Base-by-base conservation (phyloP, 2,888 invertebrate species). In the Acronicta leporina region DNA sequence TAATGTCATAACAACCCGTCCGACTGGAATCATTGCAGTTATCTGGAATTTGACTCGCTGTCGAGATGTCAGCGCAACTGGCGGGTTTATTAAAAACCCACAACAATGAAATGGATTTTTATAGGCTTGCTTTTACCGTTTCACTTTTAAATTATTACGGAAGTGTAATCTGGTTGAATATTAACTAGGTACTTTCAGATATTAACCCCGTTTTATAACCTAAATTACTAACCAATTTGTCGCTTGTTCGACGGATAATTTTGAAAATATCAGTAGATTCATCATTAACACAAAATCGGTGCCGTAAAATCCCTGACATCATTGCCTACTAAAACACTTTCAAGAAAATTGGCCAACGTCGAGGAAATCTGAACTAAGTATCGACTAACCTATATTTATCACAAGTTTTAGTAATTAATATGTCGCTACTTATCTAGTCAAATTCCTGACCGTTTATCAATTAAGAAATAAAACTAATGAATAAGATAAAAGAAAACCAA, bases 311-410 rank as follows among this genome's bases (percentile, higher is more conserved):
- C 65, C 62, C 70, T 76, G 75, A 81, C 80, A 80, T 77, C 77
- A 77, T 82, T 82, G 81, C 78, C 63, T 68, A 75, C 73, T 76
- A 76, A 73, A 77, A 82, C 56, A 68, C 76, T 82, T 80, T 75
- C 72, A 69, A 77, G 75, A 85, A 86, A 85, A 83, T 81, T 74
- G 78, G 77, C 72, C 65, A 68, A 69, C 65, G 61, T 56, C 45
- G 65, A 60, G 62, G 70, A 73, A 78, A 77, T 72, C 57, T 67
- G 53, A 68, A 64, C 61, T 48, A 76, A 68, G 57, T 75, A 80
- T 79, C 81, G 80, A 78, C 61, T 76, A n/a, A n/a, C n/a, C n/a
- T 59, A 43, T 56, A 54, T 58, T 61, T 63, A 53, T 65, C 68
- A 59, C 49, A 63, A 65, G 54, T 63, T 61, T 59, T 60, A 60